phyloP scores from a whole-genome alignment of 2,888 invertebrate genomes.

The Halictus quadricinctus region DNA sequence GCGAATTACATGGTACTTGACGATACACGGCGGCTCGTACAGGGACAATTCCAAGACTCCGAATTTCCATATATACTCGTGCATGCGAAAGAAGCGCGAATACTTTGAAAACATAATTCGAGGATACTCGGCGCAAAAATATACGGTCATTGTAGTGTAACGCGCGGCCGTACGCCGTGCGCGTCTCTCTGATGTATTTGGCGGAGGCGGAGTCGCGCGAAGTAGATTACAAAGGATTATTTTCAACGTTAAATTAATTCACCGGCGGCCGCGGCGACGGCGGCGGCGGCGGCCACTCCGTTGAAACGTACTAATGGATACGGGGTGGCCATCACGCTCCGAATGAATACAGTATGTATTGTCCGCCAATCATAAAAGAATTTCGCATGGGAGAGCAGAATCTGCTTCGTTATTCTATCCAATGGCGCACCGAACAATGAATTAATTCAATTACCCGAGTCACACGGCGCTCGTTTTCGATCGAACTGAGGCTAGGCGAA shows the following conservation, averaged over 20 bases:
- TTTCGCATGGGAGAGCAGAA: conserved; percentile 28
- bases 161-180: neutral
- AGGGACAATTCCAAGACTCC: neutral
- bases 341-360: conserved; percentile 53
- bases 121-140: neutral
- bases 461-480: neutral
- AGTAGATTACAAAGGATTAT: conserved; percentile 62
- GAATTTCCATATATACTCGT: neutral
- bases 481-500: neutral
- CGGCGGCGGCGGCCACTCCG: conserved; percentile 30
- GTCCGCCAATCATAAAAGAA: conserved; percentile 55
- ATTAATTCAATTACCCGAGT: conserved; percentile 37
- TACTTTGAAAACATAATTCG: neutral
- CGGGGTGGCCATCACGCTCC: conserved; percentile 29
- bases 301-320: conserved; percentile 62
- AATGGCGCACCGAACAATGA: conserved; percentile 24
- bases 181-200: neutral
- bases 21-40: neutral
- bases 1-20: neutral
- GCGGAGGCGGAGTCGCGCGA: conserved; percentile 18
- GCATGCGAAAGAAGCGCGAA: neutral
- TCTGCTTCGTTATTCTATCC: conserved; percentile 34
- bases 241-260: conserved; percentile 63
- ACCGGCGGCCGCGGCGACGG: conserved; percentile 14
- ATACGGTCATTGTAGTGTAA: neutral